phyloP scores from a whole-genome alignment of 2,113 vertebrate genomes.

The Reinhardtius hippoglossoides region DNA sequence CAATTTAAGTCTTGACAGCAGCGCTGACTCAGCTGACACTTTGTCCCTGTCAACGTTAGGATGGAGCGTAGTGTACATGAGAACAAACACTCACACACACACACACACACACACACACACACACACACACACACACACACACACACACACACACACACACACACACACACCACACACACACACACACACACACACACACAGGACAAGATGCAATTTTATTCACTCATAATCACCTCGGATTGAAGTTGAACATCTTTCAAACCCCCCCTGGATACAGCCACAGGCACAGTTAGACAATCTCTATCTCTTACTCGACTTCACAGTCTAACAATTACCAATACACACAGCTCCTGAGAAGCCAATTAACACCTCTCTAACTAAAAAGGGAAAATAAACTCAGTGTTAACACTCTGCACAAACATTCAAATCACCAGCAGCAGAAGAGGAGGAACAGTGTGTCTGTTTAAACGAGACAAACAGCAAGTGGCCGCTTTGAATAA shows the following conservation, averaged over 20 bases:
- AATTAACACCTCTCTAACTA: slow-evolving; percentile 48
- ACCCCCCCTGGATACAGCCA: slow-evolving; percentile 31
- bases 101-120: neutral
- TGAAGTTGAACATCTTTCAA: slow-evolving; percentile 32
- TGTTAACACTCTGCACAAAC: slow-evolving; percentile 13
- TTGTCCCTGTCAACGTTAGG: slow-evolving; percentile 34
- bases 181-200: slow-evolving; percentile 9
- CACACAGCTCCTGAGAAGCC: slow-evolving; percentile 25
- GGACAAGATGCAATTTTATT: slow-evolving; percentile 1
- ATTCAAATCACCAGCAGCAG: slow-evolving; percentile 11
- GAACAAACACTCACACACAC: neutral
- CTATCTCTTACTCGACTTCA: slow-evolving; percentile 17
- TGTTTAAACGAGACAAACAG: slow-evolving; percentile 26
- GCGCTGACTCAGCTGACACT: slow-evolving; percentile 3
- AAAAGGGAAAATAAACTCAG: neutral
- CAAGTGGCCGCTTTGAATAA: slow-evolving; percentile 32
- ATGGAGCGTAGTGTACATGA: neutral
- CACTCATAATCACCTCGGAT: slow-evolving; percentile 25
- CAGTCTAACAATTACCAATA: slow-evolving; percentile 40
- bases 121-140: neutral
- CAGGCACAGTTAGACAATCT: slow-evolving; percentile 44
- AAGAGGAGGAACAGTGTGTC: slow-evolving; percentile 22
- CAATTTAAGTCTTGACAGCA: slow-evolving; percentile 47
- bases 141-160: slow-evolving; percentile 1
- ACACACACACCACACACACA: too few species aligned